A percentile compares a stretch with the other conserved stretches of the same genome.
Conservation (phyloP, 2,888 invertebrate genomes). For the Lymantria dispar region DNA sequence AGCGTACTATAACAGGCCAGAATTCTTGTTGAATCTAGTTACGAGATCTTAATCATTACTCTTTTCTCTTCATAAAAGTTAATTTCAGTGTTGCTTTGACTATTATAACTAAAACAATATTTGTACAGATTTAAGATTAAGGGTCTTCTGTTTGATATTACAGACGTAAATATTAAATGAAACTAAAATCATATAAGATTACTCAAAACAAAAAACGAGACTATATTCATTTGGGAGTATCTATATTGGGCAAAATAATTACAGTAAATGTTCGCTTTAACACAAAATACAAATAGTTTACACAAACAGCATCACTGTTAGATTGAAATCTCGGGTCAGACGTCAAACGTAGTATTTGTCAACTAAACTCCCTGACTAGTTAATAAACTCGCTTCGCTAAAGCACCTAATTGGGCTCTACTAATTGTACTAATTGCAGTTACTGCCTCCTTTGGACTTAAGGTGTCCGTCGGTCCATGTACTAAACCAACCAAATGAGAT, state of each 20-base stretch:
- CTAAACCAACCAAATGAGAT: slow-evolving; percentile 24
- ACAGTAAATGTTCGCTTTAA: slow-evolving; percentile 22
- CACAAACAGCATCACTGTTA: slow-evolving; percentile 46
- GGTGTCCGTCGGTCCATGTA: slow-evolving; percentile 49
- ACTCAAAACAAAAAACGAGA: not conserved
- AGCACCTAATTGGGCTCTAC: slow-evolving; percentile 73
- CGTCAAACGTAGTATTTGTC: slow-evolving; percentile 68
- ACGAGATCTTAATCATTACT: no score
- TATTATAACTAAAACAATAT: no score
- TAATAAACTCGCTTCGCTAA: slow-evolving; percentile 73
- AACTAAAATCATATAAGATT: not conserved
- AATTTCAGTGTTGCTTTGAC: no score
- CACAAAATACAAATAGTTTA: slow-evolving; percentile 48
- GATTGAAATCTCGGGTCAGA: slow-evolving; percentile 63
- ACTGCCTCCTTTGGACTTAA: slow-evolving; percentile 69
- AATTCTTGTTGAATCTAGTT: no score
- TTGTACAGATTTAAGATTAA: not conserved
- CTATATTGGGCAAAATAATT: not conserved
- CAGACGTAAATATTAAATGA: not conserved
- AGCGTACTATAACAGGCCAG: no score
- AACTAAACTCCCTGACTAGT: slow-evolving; percentile 60
- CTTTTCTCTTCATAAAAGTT: no score
- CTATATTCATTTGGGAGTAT: not conserved
- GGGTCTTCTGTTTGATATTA: not conserved
- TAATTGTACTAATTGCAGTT: slow-evolving; percentile 73